A percentile compares a stretch with the other conserved stretches of the same genome.
Evolutionary conservation across 2,113 vertebrate species (phyloP).

Genomic region (Cnemophilus loriae): DNA sequence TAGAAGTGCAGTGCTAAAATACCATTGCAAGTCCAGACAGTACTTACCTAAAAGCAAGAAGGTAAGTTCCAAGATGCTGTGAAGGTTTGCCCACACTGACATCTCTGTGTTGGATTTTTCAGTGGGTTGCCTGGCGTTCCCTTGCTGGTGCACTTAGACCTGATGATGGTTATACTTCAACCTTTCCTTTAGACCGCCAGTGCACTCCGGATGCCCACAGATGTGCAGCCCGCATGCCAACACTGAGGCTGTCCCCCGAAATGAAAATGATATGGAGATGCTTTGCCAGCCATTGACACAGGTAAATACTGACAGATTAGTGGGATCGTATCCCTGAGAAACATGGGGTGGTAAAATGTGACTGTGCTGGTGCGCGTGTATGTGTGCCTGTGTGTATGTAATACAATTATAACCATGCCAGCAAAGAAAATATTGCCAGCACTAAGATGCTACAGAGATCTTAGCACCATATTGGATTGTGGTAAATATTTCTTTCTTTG

Average conservation of each 20-base stretch:
- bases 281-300: neutral
- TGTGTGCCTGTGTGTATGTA: neutral
- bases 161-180: neutral
- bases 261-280: neutral
- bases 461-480: neutral
- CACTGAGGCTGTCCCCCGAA: neutral
- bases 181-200: neutral
- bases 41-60: neutral
- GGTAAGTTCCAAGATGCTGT: neutral
- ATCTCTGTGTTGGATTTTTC: neutral
- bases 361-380: neutral
- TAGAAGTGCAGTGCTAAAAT: neutral
- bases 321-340: neutral
- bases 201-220: neutral
- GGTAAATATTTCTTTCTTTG: constrained; percentile 44
- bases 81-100: neutral
- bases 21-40: neutral
- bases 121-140: neutral
- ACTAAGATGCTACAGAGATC: neutral
- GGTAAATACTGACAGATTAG: neutral
- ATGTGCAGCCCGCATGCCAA: too few relatives aligned
- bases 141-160: fast-evolving
- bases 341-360: neutral
- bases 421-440: constrained; percentile 1
- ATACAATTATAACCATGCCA: neutral